Evolutionary conservation across 2,888 invertebrate genomes (phyloP).

Genomic region (Phanerotoma sp.): DNA sequence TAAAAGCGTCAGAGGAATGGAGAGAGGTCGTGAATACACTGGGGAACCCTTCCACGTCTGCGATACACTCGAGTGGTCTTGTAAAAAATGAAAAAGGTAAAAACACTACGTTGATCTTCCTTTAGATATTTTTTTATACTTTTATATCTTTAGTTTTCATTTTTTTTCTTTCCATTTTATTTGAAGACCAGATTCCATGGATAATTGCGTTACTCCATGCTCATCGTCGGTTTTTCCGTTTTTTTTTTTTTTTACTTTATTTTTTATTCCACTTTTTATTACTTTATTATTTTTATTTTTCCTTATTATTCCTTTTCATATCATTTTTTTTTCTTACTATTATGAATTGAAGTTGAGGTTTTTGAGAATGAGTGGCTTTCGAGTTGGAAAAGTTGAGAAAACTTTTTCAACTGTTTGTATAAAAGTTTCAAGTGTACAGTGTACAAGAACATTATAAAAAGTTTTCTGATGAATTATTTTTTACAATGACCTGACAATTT

Average conservation of each 20-base stretch:
- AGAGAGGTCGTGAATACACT: constrained; percentile 10
- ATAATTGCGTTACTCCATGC: not conserved
- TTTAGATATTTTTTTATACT: not conserved
- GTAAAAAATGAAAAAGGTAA: constrained; percentile 3
- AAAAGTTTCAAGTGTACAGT: constrained; percentile 3
- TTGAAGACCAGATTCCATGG: too few relatives aligned
- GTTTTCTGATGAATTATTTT: not conserved
- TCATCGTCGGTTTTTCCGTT: too few relatives aligned
- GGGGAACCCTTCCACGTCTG: constrained; percentile 5
- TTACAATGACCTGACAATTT: not conserved
- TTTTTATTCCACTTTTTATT: not conserved
- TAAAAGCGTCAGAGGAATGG: constrained; percentile 7
- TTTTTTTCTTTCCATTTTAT: not conserved
- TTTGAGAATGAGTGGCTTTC: constrained; percentile 2
- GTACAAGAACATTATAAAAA: not conserved
- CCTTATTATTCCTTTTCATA: not conserved
- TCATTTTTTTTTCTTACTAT: not conserved
- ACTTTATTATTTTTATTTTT: not conserved
- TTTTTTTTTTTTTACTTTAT: not conserved
- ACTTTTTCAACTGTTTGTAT: constrained; percentile 1
- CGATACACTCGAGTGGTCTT: not conserved
- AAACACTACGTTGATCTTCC: not conserved
- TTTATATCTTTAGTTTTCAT: not conserved
- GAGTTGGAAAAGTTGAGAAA: not conserved
- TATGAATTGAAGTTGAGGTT: constrained; percentile 4